phyloP scores from a whole-genome alignment of 2,888 invertebrate genomes.

The Ophion costatus region DNA sequence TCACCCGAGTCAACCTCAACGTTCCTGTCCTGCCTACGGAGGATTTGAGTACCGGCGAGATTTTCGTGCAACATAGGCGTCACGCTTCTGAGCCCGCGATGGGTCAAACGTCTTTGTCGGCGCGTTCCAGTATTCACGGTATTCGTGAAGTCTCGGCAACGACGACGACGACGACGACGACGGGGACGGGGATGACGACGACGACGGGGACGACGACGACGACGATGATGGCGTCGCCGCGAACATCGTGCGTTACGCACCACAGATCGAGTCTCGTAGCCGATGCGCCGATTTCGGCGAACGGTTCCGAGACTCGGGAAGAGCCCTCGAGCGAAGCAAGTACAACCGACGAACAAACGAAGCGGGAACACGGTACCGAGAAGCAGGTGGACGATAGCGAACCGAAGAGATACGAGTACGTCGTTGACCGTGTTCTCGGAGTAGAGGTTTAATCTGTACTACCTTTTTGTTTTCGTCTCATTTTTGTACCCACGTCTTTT shows the following conservation, averaged over 20 bases:
- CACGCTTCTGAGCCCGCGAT: slow-evolving; percentile 77
- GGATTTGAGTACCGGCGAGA: slow-evolving; percentile 79
- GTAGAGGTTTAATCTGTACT: slow-evolving; percentile 89
- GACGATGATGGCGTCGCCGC: slow-evolving; percentile 52
- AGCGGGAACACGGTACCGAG: slow-evolving; percentile 45
- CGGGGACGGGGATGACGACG: too few species aligned
- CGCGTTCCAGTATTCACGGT: slow-evolving; percentile 62
- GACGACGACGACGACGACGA: slow-evolving; percentile 52
- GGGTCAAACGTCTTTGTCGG: slow-evolving; percentile 63
- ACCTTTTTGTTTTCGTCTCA: slow-evolving; percentile 20
- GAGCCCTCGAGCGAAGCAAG: slow-evolving; percentile 49
- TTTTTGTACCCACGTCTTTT: background rate
- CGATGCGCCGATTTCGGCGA: background rate
- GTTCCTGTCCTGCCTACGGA: slow-evolving; percentile 91
- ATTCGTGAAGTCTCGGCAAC: slow-evolving; percentile 63
- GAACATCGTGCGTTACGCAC: slow-evolving; percentile 20
- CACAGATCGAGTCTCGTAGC: slow-evolving; percentile 54
- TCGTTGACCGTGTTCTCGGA: slow-evolving; percentile 92
- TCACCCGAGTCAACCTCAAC: slow-evolving; percentile 91
- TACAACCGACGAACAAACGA: slow-evolving; percentile 47
- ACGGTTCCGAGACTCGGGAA: slow-evolving; percentile 1
- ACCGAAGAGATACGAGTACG: slow-evolving; percentile 90
- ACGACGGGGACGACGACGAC: slow-evolving; percentile 56
- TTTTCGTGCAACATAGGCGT: slow-evolving; percentile 75
- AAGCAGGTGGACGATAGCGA: slow-evolving; percentile 77